Percentiles rank a stretch among this genome's conserved stretches.
phyloP scores from a whole-genome alignment of 1,140 invertebrate genomes.

The Calliopsis andreniformis region DNA sequence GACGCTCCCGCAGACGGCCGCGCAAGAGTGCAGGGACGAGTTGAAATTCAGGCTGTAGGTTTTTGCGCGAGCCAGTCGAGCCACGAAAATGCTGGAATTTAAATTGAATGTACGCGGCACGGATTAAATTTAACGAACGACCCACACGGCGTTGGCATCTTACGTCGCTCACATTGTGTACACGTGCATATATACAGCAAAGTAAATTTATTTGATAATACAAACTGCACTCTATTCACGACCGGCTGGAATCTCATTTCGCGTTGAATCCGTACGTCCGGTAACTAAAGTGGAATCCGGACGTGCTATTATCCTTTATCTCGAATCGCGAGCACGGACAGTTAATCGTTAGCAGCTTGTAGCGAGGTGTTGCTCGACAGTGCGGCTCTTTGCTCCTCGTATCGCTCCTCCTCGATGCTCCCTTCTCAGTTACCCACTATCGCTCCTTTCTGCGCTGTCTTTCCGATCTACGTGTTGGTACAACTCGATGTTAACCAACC shows the following conservation, averaged over 20 bases:
- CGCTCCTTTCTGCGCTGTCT: too few species aligned
- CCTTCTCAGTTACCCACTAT: not conserved
- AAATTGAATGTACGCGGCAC: conserved; percentile 30
- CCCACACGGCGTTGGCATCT: conserved; percentile 2
- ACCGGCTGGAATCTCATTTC: conserved; percentile 61
- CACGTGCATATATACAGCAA: not conserved
- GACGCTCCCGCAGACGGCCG: too few species aligned
- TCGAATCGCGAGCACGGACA: conserved; percentile 54
- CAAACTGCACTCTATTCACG: not conserved
- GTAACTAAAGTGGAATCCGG: conserved; percentile 51
- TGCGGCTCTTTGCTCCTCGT: conserved; percentile 26
- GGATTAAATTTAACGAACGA: conserved; percentile 33
- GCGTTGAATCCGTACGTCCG: conserved; percentile 58
- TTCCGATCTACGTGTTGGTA: not conserved
- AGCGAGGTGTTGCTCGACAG: conserved; percentile 32
- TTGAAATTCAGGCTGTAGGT: too few species aligned
- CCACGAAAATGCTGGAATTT: conserved; percentile 37
- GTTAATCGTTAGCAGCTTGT: conserved; percentile 56
- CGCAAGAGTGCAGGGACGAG: too few species aligned
- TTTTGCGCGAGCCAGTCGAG: too few species aligned
- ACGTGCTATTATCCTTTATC: conserved; percentile 54
- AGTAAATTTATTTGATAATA: conserved; percentile 34
- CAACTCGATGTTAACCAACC: not conserved
- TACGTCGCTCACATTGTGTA: not conserved
- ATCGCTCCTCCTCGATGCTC: not conserved